A percentile compares a stretch with the other conserved stretches of the same genome.
phyloP scores from a whole-genome alignment of 2,888 invertebrate genomes.

The Belgica antarctica region DNA sequence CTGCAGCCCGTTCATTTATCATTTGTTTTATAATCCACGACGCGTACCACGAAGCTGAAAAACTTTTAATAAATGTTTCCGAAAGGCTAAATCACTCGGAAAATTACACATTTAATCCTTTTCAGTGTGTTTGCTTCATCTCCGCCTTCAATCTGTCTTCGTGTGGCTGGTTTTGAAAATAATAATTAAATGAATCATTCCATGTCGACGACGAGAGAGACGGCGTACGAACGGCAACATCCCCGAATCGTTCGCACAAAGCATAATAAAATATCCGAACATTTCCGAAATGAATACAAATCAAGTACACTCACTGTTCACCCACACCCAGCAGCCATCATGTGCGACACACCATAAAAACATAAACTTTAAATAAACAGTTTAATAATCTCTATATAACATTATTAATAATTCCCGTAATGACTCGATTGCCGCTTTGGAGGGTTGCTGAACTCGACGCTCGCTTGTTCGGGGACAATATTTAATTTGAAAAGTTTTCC shows the following conservation, averaged over 20 bases:
- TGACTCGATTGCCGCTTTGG: not conserved
- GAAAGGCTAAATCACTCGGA: not conserved
- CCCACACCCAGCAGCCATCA: not conserved
- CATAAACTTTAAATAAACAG: constrained; percentile 42
- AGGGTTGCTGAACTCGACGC: not conserved
- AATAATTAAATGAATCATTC: constrained; percentile 41
- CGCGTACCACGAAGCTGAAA: not conserved
- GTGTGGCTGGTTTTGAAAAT: constrained; percentile 35
- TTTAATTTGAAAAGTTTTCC: constrained; percentile 42
- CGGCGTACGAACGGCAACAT: constrained; percentile 18
- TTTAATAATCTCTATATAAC: constrained; percentile 40
- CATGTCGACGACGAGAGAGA: not conserved
- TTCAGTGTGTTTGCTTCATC: constrained; percentile 6
- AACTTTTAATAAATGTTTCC: constrained; percentile 18
- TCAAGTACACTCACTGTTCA: constrained; percentile 36
- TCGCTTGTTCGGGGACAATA: constrained; percentile 23
- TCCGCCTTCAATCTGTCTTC: constrained; percentile 35
- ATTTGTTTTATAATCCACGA: not conserved
- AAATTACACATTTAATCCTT: constrained; percentile 15
- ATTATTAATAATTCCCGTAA: constrained; percentile 39
- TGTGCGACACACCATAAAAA: constrained; percentile 23
- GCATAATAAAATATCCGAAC: not conserved
- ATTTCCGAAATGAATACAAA: constrained; percentile 32
- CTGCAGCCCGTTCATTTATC: not conserved
- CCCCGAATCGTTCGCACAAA: not conserved